Evolutionary conservation across 2,888 invertebrate species (phyloP), one percentile per base, ranked within the genome.

Genomic region (Yponomeuta sedellus): DNA sequence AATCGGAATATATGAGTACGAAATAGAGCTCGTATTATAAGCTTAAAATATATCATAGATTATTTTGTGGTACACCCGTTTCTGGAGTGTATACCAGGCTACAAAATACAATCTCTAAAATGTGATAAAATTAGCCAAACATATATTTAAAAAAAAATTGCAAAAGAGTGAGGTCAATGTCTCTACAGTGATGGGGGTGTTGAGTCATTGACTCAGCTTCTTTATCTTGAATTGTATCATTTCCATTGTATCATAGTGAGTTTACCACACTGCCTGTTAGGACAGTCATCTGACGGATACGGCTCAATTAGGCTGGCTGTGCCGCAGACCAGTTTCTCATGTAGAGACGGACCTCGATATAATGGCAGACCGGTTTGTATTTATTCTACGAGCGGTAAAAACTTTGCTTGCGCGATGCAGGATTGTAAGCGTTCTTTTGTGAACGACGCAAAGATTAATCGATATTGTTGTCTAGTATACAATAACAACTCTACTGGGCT

Each of bases 401-500:
- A 70, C 63, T 66, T 68, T 62, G 28, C 68, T 71, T 67, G 67
- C 68, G 71, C 68, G 70, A 69, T 71, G 66, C 63, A 70, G 69
- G 40, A 65, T 44, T 52, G 12, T 12, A 5, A 16, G 44, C 16
- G 44, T 16, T 52, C 8, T 16, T 52, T 52, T 8, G 44, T 52
- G 8, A 52, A 52, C 12, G 2, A 5, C 3, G 44, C 1, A 52
- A 1, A 16, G 4, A 16, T 52, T 1, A 52, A 52, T 52, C 16
- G 1, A 52, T 16, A 12, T 52, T 52, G 44, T 12, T 44, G 12
- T 44, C 10, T 12, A 44, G 10, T 16, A 8, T 52, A 5, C 10
- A 3, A 34, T 34, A 34, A 12, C 4, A 12, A 52, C 16, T 12
- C 16, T 12, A 16, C 44, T 12, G 16, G 16, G 12, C 16, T 52